Base-by-base conservation (phyloP, 2,113 vertebrate genomes). In the Motacilla alba region DNA sequence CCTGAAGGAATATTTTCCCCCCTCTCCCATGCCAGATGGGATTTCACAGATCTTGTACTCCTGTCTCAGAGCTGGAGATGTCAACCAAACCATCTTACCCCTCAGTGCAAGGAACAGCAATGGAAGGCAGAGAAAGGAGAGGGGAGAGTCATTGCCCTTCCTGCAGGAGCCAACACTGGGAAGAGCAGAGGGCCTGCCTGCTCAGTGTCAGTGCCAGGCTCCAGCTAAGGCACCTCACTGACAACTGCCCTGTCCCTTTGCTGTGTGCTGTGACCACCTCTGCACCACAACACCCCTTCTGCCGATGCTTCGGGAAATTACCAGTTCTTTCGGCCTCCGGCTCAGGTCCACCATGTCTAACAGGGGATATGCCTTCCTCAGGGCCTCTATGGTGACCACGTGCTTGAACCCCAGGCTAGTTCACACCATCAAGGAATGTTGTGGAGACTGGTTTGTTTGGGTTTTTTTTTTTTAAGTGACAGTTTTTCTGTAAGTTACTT, bases 311-410 rank as follows among this genome's bases (percentile, higher is more conserved):
- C 47, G 44, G 24, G 64, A 20, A 50, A 52, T 98, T 97, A 99
- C 99, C 93, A 83, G 75, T 27, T 98, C 97, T 96, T 98, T 99
- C 1, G 99, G 99, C 94, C 99, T 98, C 73, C 99, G 98, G 95
- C 98, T 97, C 30, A 98, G 98, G 96, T 99, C 99, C 94, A 99
- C 99, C 76, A 99, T 98, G 96, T 99, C 99, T 15, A 99, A 96
- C 33, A 99, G 95, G 33, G 99, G 99, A 97, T 98, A 99, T 2
- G 98, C 98, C 17, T 97, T 97, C 83, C 99, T 98, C 76, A 99
- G 95, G 70, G 98, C 98, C n/a, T 99, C 99, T 47, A 99, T 96
- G 27, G 99, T 99, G 24, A 99, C 97, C 56, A 99, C 97, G 4
- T 99, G 97, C 93, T 97, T 96, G 97, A 99, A 99, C 21, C 99